These are phyloP conservation scores for Orgyia antiqua DNA, from an alignment of 2,888 invertebrate genomes.

Conservation along the genomic window DNA sequence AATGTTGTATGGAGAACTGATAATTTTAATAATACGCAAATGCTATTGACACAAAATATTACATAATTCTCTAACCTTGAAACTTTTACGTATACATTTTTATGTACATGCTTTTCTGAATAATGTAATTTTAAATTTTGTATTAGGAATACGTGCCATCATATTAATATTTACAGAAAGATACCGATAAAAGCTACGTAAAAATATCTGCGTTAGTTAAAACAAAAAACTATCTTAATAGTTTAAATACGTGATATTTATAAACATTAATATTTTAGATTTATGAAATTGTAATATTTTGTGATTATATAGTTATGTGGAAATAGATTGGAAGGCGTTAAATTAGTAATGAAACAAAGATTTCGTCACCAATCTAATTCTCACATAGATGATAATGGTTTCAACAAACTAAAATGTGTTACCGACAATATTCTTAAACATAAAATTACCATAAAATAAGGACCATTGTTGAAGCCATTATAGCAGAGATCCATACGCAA, in stretches of 20 bases:
- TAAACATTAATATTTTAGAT: conserved; percentile 1
- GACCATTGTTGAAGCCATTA: conserved; percentile 49
- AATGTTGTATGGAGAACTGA: conserved; percentile 51
- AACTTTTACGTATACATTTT: conserved; percentile 7
- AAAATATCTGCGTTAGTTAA: conserved; percentile 7
- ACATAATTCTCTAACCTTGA: conserved; percentile 11
- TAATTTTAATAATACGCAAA: conserved; percentile 41
- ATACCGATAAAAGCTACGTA: conserved; percentile 18
- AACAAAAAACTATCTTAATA: neutral
- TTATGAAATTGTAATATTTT: conserved; percentile 47
- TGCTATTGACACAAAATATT: conserved; percentile 58
- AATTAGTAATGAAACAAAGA: conserved; percentile 21
- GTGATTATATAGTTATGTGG: conserved; percentile 30
- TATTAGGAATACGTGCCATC: no score
- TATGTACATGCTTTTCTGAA: conserved; percentile 1
- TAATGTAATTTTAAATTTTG: conserved; percentile 2
- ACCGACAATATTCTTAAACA: conserved; percentile 1
- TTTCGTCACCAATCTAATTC: conserved; percentile 38
- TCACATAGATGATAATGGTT: conserved; percentile 43
- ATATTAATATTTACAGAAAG: no score
- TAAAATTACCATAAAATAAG: conserved; percentile 12
- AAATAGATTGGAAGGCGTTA: conserved; percentile 43
- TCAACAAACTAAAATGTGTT: conserved; percentile 35
- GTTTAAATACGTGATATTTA: neutral
- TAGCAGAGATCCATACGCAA: conserved; percentile 19